These are phyloP conservation scores for Aphelocoma californica DNA, from an alignment of 2,797 vertebrate genomes.

Conservation along the genomic window DNA sequence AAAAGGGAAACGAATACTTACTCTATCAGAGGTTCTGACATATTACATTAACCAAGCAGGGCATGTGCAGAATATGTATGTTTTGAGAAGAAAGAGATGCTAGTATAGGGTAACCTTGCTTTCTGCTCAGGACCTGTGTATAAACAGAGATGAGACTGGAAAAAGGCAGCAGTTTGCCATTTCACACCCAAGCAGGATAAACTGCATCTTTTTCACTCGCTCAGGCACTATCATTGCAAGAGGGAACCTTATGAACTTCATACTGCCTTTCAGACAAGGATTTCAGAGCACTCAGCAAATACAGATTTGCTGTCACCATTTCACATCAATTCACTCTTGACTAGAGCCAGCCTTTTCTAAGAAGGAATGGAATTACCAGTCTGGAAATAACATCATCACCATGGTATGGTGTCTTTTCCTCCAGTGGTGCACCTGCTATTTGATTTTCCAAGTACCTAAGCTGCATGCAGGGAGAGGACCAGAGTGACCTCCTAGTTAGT, in stretches of 20 bases:
- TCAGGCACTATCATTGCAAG: neutral
- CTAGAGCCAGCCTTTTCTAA: neutral
- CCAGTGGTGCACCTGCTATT: neutral
- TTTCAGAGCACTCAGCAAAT: neutral
- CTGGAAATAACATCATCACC: neutral
- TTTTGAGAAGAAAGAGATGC: neutral
- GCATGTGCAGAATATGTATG: conserved; percentile 12
- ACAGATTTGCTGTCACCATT: neutral
- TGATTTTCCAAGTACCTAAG: neutral
- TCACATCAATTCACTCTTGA: neutral
- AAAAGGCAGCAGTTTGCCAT: neutral
- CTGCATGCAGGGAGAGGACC: neutral
- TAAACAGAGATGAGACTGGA: neutral
- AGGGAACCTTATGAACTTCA: neutral
- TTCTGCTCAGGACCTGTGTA: neutral
- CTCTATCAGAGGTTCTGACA: neutral
- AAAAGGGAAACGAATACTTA: conserved; percentile 19
- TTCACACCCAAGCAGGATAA: neutral
- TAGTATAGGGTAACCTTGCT: conserved; percentile 3
- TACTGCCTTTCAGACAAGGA: neutral
- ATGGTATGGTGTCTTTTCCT: neutral
- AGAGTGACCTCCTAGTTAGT: neutral
- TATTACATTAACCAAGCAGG: neutral
- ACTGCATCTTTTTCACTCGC: neutral
- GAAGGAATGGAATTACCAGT: neutral